Base-by-base conservation (phyloP, 2,113 vertebrate species). In the Chascanopsetta lugubris region DNA sequence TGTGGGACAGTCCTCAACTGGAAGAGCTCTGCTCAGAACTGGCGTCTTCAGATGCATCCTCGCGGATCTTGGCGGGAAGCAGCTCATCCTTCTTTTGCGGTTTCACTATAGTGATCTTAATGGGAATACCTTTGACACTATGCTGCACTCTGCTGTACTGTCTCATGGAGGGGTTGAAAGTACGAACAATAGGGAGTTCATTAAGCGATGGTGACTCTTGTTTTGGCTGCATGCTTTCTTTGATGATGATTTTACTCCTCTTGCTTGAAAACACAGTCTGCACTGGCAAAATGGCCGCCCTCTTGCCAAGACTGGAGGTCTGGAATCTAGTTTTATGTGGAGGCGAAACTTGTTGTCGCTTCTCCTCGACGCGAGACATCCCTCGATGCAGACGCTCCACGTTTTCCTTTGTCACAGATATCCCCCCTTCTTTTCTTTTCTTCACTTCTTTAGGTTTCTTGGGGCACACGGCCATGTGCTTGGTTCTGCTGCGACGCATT, bases 401-500 rank as follows among this genome's bases (percentile, higher is more conserved):
- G 27, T 90, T 95, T 30, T 93, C 95, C 61, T 92, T 27, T 45
- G 84, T 63, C 38, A 88, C 45, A 77, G 90, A 45, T 72, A 87
- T 46, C 64, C 78, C 77, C 17, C 72, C 75, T 1, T 89, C 90
- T 11, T 89, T 92, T 8, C 84, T 87, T 83, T 95, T 97, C 88
- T 94, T 96, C 5, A 88, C 83, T 12, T 93, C 88, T 60, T 90
- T 91, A 0, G 95, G 94, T 68, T 97, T 99, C 88, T 94, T 94
- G 83, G 96, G 95, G 75, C 97, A 99, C 24, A 96, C 95, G 0
- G 96, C 94, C 0, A 96, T 94, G 0, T 99, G 97, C 21, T 99
- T 99, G 63, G 97, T 98, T 83, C 98, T 85, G 76, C 97, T 98
- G 12, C 95, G 95, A 0, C 94, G 92, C 69, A 98, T 97, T 0